Conservation (phyloP, 92 coral and sea anemone species). For the Metridium senile region DNA sequence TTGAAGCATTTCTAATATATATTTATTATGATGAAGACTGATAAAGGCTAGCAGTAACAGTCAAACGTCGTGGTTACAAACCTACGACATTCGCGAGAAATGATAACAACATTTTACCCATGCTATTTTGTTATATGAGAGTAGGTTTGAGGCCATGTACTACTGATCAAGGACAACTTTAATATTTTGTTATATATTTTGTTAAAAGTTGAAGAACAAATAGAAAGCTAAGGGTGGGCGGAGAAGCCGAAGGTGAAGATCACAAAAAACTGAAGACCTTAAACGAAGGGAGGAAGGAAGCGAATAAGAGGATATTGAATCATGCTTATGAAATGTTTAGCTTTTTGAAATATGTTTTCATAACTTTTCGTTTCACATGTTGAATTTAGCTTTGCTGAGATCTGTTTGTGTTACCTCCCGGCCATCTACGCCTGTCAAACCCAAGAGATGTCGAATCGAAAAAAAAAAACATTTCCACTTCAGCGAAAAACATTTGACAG, state of each 20-base stretch:
- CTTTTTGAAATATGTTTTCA: slow-evolving; percentile 14
- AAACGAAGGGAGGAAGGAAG: neutral
- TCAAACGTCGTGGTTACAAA: no score
- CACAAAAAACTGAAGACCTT: neutral
- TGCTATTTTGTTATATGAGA: no score
- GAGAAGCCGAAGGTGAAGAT: neutral
- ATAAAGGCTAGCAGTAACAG: no score
- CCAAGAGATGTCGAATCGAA: neutral
- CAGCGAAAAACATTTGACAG: neutral
- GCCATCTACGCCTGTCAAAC: slow-evolving; percentile 1
- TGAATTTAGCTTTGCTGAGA: neutral
- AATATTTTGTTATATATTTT: no score
- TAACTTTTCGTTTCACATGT: slow-evolving; percentile 5
- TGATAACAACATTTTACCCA: no score
- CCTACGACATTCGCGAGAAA: no score
- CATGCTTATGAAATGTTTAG: neutral
- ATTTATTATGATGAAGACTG: no score
- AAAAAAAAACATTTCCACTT: neutral
- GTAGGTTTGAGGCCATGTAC: no score
- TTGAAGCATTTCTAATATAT: no score
- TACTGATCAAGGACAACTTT: no score
- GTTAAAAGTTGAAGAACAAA: no score
- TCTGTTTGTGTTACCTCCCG: slow-evolving; percentile 18
- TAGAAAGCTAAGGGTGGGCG: neutral
- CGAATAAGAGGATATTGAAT: neutral